Conservation (phyloP, 2,888 invertebrate genomes). For the Troides oblongomaculatus region DNA sequence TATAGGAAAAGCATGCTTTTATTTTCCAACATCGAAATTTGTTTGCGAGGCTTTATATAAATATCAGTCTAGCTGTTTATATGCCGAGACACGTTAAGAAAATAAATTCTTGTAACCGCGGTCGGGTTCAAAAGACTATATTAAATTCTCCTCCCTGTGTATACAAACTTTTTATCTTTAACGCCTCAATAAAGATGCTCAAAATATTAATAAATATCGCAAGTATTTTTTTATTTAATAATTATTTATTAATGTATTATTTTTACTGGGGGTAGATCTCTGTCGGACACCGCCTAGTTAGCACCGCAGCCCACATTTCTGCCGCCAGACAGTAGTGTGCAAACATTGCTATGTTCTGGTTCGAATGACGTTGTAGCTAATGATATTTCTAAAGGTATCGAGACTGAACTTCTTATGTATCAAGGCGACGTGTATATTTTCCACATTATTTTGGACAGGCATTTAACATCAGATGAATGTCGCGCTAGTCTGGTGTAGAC, state of each 20-base stretch:
- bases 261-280: no score
- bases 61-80: slow-evolving; percentile 17
- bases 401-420: no score
- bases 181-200: slow-evolving; percentile 34
- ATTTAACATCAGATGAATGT: no score
- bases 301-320: no score
- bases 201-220: neutral
- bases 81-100: slow-evolving; percentile 29
- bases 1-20: neutral
- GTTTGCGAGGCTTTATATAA: neutral
- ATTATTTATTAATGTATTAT: neutral
- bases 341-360: no score
- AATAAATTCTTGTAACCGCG: slow-evolving; percentile 38
- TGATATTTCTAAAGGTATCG: no score
- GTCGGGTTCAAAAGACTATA: slow-evolving; percentile 47
- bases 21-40: neutral
- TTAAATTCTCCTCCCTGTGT: slow-evolving; percentile 42
- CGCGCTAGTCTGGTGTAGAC: no score
- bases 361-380: no score
- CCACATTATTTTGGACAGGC: no score
- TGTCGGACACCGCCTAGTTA: no score
- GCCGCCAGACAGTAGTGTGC: no score
- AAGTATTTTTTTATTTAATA: neutral
- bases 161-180: slow-evolving; percentile 40
- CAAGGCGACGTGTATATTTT: no score